Evolutionary conservation across 1,140 invertebrate genomes (phyloP).

Genomic region (Ostrea denselamellosa): DNA sequence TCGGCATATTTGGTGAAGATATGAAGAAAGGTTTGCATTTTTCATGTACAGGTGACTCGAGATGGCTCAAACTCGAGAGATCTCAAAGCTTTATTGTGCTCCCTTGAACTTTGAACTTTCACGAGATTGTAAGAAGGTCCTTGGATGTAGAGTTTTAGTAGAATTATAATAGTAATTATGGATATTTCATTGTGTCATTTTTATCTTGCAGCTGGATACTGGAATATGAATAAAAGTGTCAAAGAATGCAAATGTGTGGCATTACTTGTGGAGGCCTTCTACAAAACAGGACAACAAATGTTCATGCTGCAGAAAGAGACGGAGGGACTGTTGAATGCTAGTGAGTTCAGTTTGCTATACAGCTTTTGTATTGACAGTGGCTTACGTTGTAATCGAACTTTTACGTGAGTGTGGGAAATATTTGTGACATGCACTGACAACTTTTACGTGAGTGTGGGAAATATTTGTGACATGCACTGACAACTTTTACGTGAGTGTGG

Average conservation of each 20-base stretch:
- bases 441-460: no score
- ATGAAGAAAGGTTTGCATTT: not conserved
- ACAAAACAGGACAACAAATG: not conserved
- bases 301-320: not conserved
- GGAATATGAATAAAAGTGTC: conserved; percentile 49
- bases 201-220: conserved; percentile 49
- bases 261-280: conserved; percentile 47
- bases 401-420: no score
- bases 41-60: not conserved
- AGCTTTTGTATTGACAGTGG: not conserved
- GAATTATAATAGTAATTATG: no score
- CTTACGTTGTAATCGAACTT: not conserved
- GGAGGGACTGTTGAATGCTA: not conserved
- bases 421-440: no score
- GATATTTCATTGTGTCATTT: no score
- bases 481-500: no score
- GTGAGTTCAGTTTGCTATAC: not conserved
- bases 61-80: no score
- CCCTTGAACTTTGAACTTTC: no score
- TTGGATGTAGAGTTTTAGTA: no score
- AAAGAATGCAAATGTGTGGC: conserved; percentile 51
- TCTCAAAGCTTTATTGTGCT: no score
- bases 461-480: no score
- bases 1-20: not conserved
- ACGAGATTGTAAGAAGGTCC: no score